phyloP scores from a whole-genome alignment of 2,797 vertebrate genomes.

The Streptopelia turtur region DNA sequence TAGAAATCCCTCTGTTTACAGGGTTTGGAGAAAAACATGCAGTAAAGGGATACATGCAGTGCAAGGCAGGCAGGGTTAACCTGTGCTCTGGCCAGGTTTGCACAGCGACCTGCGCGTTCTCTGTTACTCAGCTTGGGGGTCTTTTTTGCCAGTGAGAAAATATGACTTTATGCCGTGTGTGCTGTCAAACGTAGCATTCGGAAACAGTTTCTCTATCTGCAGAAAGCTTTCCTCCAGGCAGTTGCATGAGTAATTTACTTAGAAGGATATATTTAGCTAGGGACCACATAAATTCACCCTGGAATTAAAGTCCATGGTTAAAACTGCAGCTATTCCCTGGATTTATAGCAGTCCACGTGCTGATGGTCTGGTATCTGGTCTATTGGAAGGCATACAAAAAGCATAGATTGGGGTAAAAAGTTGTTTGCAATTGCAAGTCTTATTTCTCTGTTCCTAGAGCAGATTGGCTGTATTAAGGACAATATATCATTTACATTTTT shows the following conservation, averaged over 20 bases:
- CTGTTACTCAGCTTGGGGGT: not conserved
- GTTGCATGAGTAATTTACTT: constrained; percentile 74
- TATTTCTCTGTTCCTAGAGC: constrained; percentile 3
- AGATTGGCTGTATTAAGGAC: constrained; percentile 12
- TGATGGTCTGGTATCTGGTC: constrained; percentile 1
- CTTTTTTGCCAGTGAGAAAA: constrained; percentile 46
- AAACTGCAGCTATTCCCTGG: constrained; percentile 51
- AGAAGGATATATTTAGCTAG: constrained; percentile 73
- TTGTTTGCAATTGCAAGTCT: constrained; percentile 49
- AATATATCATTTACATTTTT: constrained; percentile 13
- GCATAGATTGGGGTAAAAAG: constrained; percentile 43
- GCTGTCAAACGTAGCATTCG: constrained; percentile 42
- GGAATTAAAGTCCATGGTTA: constrained; percentile 73
- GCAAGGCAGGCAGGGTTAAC: not conserved
- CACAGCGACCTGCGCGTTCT: not conserved
- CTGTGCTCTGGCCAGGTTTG: not conserved
- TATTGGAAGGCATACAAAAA: not conserved
- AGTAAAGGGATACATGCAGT: not conserved
- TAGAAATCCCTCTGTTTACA: constrained; percentile 46
- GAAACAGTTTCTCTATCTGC: constrained; percentile 55
- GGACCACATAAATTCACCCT: constrained; percentile 63
- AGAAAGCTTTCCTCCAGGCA: constrained; percentile 63
- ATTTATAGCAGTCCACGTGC: constrained; percentile 44
- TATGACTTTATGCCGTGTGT: constrained; percentile 65
- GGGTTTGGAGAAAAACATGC: not conserved